Conservation (phyloP, 2,113 vertebrate genomes). For the Ceratotherium simum region DNA sequence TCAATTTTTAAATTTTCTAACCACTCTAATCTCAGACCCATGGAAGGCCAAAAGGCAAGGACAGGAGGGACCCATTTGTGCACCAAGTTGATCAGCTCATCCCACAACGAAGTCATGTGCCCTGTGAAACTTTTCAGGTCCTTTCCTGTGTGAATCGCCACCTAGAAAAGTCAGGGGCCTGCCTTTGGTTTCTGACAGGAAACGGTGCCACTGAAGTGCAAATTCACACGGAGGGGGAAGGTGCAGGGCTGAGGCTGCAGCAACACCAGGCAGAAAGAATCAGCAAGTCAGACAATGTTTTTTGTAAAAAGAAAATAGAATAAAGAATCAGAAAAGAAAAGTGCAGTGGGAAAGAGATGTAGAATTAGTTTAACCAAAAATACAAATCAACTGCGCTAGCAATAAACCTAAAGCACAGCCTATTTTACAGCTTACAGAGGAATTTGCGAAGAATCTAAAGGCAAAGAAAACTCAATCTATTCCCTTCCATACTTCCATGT, state of each 20-base stretch:
- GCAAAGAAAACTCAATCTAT: neutral
- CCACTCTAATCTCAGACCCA: neutral
- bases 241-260: neutral
- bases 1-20: neutral
- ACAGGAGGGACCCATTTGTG: neutral
- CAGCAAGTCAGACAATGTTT: neutral
- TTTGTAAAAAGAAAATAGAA: neutral
- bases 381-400: neutral
- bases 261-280: neutral
- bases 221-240: neutral
- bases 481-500: neutral
- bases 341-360: neutral
- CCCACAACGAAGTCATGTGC: neutral
- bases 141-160: constrained; percentile 75
- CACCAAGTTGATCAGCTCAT: too few species aligned
- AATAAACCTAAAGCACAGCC: neutral
- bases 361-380: neutral
- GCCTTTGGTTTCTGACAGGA: constrained; percentile 73
- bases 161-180: neutral
- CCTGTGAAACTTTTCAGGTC: neutral
- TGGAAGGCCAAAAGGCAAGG: neutral
- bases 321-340: neutral
- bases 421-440: neutral
- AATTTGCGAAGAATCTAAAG: neutral
- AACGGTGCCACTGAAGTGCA: constrained; percentile 61